Base-by-base conservation (phyloP, 2,797 vertebrate genomes). In the Bovichtus variegatus region DNA sequence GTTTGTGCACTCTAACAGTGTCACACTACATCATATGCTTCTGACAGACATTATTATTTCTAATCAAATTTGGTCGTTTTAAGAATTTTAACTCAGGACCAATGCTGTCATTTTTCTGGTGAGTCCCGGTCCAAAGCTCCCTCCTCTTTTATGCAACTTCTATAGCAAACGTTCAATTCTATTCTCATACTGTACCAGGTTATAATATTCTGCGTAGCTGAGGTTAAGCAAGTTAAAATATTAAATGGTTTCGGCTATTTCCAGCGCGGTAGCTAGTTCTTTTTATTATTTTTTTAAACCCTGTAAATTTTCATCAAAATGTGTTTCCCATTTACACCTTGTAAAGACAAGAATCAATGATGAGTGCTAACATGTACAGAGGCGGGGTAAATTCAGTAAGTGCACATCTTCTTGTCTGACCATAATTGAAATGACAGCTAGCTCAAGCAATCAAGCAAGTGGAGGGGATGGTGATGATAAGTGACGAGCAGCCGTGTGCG, bases 371-470 rank as follows among this genome's bases (percentile, higher is more conserved):
- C 34, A 34, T 18, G 64, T 43, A 44, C 67, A 80, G 36, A 71
- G 55, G 69, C 81, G 51, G 38, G 16, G 50, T 65, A 44, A 68
- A 76, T 71, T 47, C 69, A 81, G 77, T 68, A 76, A 80, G 85
- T 81, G 80, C 66, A 78, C 68, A 74, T 76, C 69, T 65, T 64
- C 71, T 46, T 50, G 47, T 59, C 63, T 67, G 67, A 77, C 57
- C 65, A 74, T 73, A 79, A 85, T 86, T 50, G 57, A 80, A 82
- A 67, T 92, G 89, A 92, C 83, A 85, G 72, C 51, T 68, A 36
- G 69, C 81, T 82, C 69, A 67, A 84, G 76, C 69, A 71, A 72
- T 84, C 68, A 53, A 36, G 62, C 74, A 23, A n/a, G 21, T 6
- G 2, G 49, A 58, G 73, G 27, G 27, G 27, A 68, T 58, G 65